These are phyloP conservation scores for Emydura subglobosa DNA, from an alignment of 2,113 vertebrate genomes.

Conservation along the genomic window DNA sequence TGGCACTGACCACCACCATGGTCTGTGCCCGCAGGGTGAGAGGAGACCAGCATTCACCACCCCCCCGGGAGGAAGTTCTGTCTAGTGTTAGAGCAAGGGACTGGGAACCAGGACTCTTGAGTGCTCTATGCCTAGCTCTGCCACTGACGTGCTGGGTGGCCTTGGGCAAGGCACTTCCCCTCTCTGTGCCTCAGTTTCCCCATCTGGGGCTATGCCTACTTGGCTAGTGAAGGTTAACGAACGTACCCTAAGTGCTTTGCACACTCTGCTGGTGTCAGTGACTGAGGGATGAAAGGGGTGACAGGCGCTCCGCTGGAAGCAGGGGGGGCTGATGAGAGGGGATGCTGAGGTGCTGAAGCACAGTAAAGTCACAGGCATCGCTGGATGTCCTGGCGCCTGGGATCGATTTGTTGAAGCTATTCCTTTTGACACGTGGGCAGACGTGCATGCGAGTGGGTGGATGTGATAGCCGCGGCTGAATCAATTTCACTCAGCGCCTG, in stretches of 20 bases:
- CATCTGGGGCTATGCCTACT: background rate
- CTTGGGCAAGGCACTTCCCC: background rate
- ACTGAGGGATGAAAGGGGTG: background rate
- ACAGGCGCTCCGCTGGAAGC: background rate
- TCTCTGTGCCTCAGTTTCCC: background rate
- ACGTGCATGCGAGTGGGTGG: conserved; percentile 64
- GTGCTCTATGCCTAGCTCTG: background rate
- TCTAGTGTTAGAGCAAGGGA: background rate
- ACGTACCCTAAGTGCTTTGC: background rate
- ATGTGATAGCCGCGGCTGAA: conserved; percentile 57
- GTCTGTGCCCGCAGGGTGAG: background rate
- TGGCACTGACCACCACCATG: background rate
- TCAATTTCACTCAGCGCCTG: conserved; percentile 27
- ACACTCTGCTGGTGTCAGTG: background rate
- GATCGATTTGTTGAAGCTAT: background rate
- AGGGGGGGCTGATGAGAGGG: background rate
- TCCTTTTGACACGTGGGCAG: conserved; percentile 64
- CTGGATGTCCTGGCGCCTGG: accelerated
- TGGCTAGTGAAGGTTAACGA: background rate
- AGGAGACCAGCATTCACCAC: background rate
- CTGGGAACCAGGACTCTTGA: background rate
- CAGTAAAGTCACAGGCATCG: accelerated
- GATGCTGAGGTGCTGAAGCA: background rate
- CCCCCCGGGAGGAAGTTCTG: background rate
- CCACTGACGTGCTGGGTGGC: background rate